These are phyloP conservation scores for Stercorarius parasiticus DNA, from an alignment of 2,113 vertebrate species.

Conservation along the genomic window DNA sequence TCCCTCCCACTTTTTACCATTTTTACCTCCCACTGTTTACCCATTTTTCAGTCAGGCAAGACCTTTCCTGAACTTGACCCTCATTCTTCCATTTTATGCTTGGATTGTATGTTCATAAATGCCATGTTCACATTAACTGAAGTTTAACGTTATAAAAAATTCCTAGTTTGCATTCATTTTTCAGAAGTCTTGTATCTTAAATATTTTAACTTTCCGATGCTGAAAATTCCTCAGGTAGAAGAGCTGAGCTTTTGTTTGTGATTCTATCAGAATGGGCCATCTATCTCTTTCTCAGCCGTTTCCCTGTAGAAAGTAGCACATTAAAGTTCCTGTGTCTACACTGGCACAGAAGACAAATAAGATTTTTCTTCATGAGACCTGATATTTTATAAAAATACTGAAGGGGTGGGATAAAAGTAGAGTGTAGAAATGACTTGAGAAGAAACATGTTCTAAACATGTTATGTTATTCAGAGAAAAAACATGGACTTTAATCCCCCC, in stretches of 20 bases:
- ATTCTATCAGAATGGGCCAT: neutral
- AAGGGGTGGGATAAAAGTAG: neutral
- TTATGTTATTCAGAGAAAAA: neutral
- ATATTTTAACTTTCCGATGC: neutral
- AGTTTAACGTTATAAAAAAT: neutral
- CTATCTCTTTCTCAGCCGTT: slow-evolving; percentile 36
- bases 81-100: neutral
- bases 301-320: neutral
- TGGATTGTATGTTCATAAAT: neutral
- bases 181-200: neutral
- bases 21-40: neutral
- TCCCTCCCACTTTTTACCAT: neutral
- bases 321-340: neutral
- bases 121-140: neutral
- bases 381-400: slow-evolving; percentile 2
- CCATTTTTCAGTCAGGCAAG: neutral
- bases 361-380: neutral
- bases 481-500: neutral
- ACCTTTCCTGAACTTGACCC: neutral
- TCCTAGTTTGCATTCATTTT: neutral
- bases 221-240: slow-evolving; percentile 20
- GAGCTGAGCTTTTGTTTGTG: slow-evolving; percentile 11
- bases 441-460: neutral
- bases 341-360: neutral
- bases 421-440: neutral